These are phyloP conservation scores for Myxocyprinus asiaticus DNA, from an alignment of 2,113 vertebrate species.

Conservation along the genomic window DNA sequence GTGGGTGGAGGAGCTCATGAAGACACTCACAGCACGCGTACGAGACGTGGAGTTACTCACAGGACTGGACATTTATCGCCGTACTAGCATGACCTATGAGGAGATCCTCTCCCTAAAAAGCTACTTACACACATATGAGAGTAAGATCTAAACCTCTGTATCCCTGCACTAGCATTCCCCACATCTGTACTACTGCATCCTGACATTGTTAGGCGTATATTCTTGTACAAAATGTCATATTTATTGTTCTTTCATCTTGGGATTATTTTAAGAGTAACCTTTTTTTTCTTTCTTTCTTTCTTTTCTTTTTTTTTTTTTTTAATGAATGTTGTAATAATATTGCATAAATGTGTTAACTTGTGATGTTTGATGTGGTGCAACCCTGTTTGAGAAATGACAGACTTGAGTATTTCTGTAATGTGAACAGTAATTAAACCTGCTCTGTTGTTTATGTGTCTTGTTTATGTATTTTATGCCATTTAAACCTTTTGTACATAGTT, in stretches of 20 bases:
- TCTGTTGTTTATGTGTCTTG: constrained; percentile 71
- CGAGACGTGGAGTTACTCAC: constrained; percentile 92
- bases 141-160: constrained; percentile 81
- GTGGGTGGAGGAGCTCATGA: constrained; percentile 96
- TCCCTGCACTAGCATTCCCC: too few relatives aligned
- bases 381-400: constrained; percentile 65
- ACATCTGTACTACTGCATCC: not conserved
- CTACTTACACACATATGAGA: constrained; percentile 95
- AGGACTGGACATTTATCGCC: constrained; percentile 91
- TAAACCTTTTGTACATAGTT: constrained; percentile 74
- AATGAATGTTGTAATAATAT: constrained; percentile 46
- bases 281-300: constrained; percentile 69
- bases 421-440: constrained; percentile 78
- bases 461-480: constrained; percentile 88
- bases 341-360: constrained; percentile 38
- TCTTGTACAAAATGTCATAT: constrained; percentile 88
- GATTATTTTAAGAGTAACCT: constrained; percentile 64
- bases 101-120: constrained; percentile 96
- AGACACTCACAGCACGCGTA: constrained; percentile 92
- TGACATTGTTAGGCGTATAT: constrained; percentile 83
- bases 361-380: too few relatives aligned
- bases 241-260: constrained; percentile 88
- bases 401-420: constrained; percentile 79
- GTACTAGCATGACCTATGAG: constrained; percentile 85
- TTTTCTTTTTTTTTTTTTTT: too few relatives aligned